Base-by-base conservation (phyloP, 1,140 invertebrate genomes). In the Bombus balteatus region DNA sequence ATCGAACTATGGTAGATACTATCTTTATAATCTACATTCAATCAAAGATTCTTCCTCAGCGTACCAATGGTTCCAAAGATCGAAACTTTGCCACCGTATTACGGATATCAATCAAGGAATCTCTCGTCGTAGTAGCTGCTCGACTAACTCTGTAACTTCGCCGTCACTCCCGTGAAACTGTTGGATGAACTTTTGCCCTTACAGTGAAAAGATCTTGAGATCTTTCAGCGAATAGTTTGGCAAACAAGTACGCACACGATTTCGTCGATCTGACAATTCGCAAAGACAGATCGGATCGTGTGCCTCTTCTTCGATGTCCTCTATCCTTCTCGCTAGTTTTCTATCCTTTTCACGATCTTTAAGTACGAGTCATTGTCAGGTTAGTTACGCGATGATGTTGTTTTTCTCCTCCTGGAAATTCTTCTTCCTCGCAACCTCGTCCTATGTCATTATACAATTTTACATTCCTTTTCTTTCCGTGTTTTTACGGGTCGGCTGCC, bases 391-490 rank as follows among this genome's bases (percentile, higher is more conserved):
- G 15, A 41, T 9, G 0, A 73, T 15, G 25, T 47, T 13, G 8
- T 2, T 25, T 47, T 32, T 34, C 15, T 8, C 4, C 12, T 47
- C 6, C 0, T 1, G 8, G 34, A 37, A 1, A 13, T 41, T 18
- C 37, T 37, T 68, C 28, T 39, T 28, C 12, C 25, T 5, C 65
- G 65, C 25, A 39, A 75, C 43, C 53, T 57, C 53, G 53, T 70
- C 25, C 32, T 65, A n/a, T 34, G 37, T 72, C 62, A 47, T 79
- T 72, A 84, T 47, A 79, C 47, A 72, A 84, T 84, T 78, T 71
- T 22, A 79, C 65, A 47, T 79, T 47, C 66, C 39, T 66, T 62
- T 72, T 66, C 12, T 10, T 25, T 15, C 6, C 10, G 18, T 12
- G 70, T 37, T 74, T 75, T 62, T 68, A 32, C 75, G 39, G 34